A percentile compares a stretch with the other conserved stretches of the same genome.
These are phyloP conservation scores for Carcina quercana DNA, from an alignment of 2,888 invertebrate species.

Conservation along the genomic window DNA sequence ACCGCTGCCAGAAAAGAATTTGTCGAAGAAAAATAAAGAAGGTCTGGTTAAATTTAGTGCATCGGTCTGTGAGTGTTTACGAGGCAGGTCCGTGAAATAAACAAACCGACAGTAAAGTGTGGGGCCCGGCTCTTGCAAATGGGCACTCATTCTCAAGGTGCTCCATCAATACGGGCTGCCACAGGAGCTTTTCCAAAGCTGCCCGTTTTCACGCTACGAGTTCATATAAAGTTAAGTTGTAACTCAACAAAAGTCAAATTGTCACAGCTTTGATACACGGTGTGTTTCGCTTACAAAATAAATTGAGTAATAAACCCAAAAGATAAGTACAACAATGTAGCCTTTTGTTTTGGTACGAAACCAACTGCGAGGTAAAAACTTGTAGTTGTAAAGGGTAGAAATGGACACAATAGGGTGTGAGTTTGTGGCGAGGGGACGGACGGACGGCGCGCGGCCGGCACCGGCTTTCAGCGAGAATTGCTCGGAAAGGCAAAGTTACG, in stretches of 20 bases:
- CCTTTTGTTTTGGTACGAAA: constrained; percentile 20
- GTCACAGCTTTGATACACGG: too few relatives aligned
- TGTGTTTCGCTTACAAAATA: too few relatives aligned
- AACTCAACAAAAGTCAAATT: too few relatives aligned
- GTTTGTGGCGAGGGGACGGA: constrained; percentile 37
- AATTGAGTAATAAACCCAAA: constrained; percentile 7
- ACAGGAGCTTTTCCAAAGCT: constrained; percentile 28
- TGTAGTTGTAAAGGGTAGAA: constrained; percentile 41
- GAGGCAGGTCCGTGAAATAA: constrained; percentile 61
- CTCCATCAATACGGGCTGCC: constrained; percentile 44
- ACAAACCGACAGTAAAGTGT: constrained; percentile 60
- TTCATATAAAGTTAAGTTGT: too few relatives aligned
- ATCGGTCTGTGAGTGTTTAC: constrained; percentile 63
- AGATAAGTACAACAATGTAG: constrained; percentile 18
- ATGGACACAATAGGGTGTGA: constrained; percentile 48
- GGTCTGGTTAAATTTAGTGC: constrained; percentile 58
- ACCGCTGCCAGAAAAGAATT: constrained; percentile 27
- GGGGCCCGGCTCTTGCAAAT: constrained; percentile 52
- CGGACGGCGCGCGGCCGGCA: constrained; percentile 32
- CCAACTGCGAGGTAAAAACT: constrained; percentile 33
- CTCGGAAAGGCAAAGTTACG: constrained; percentile 49
- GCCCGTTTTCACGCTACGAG: too few relatives aligned
- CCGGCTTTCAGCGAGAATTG: constrained; percentile 42
- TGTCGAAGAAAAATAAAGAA: constrained; percentile 50
- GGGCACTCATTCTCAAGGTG: constrained; percentile 44